Evolutionary conservation across 1,140 invertebrate genomes (phyloP).

Genomic region (Drosophila yakuba): DNA sequence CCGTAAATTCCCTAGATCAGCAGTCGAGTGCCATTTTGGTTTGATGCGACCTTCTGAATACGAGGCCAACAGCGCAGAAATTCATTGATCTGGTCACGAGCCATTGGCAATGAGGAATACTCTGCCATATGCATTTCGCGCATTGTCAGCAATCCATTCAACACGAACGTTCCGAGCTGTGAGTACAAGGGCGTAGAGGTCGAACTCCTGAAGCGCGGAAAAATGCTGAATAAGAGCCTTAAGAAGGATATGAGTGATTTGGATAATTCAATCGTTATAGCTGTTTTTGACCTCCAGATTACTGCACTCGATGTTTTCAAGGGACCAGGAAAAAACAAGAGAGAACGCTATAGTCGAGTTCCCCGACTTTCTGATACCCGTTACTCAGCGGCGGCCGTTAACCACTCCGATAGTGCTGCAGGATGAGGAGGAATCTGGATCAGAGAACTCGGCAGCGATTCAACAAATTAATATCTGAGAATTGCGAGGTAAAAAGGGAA

Average conservation of each 20-base stretch:
- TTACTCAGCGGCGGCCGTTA: no score
- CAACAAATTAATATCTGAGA: no score
- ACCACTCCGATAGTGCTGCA: no score
- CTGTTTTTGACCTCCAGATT: no score
- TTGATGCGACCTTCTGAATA: constrained; percentile 4
- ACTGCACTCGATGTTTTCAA: no score
- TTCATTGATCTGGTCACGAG: constrained; percentile 31
- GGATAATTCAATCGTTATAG: no score
- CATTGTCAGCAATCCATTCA: constrained; percentile 44
- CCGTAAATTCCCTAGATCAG: constrained; percentile 50
- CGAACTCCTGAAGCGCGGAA: constrained; percentile 25
- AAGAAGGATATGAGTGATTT: no score
- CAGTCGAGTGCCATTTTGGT: constrained; percentile 5
- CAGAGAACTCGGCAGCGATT: no score
- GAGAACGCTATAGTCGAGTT: fast-evolving
- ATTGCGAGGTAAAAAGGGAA: no score
- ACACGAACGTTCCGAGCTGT: constrained; percentile 3
- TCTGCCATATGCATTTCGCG: constrained; percentile 22
- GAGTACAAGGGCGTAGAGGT: constrained; percentile 27
- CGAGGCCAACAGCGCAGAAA: constrained; percentile 36
- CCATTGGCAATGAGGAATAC: constrained; percentile 9
- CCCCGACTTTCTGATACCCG: fast-evolving
- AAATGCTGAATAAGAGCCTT: constrained; percentile 24
- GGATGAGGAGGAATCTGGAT: no score
- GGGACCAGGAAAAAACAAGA: no score